Conservation (phyloP, 2,113 vertebrate genomes). For the Mastomys natalensis region DNA sequence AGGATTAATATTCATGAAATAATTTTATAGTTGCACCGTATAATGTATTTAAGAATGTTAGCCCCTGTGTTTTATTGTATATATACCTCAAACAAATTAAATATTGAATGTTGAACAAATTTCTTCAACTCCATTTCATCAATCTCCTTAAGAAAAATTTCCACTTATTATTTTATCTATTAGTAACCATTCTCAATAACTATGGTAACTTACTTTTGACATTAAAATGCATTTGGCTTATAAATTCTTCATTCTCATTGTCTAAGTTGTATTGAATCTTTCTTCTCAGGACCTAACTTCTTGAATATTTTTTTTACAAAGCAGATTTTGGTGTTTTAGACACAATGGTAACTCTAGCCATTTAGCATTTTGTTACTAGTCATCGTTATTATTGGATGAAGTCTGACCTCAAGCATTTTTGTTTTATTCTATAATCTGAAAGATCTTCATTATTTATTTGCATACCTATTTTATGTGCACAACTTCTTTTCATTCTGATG, state of each 20-base stretch:
- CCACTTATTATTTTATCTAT: neutral
- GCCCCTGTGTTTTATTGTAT: neutral
- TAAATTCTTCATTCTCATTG: neutral
- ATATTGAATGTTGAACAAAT: neutral
- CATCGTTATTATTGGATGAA: neutral
- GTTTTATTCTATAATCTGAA: neutral
- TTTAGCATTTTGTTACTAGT: neutral
- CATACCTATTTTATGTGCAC: neutral
- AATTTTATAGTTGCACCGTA: neutral
- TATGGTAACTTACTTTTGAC: neutral
- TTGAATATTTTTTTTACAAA: neutral
- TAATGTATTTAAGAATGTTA: neutral
- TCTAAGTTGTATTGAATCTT: neutral
- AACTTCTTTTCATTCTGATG: neutral
- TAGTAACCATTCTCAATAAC: slow-evolving; percentile 7
- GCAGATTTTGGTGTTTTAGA: neutral
- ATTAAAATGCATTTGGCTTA: neutral
- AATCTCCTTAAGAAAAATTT: neutral
- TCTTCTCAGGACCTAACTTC: neutral
- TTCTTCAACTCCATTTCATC: neutral
- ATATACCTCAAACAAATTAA: neutral
- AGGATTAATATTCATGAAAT: neutral
- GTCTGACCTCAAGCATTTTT: neutral
- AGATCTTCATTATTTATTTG: neutral
- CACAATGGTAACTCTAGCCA: neutral